Percentiles rank a stretch among this genome's conserved stretches.
Evolutionary conservation across 2,888 invertebrate species (phyloP).

Genomic region (Gymnocheta viridis): DNA sequence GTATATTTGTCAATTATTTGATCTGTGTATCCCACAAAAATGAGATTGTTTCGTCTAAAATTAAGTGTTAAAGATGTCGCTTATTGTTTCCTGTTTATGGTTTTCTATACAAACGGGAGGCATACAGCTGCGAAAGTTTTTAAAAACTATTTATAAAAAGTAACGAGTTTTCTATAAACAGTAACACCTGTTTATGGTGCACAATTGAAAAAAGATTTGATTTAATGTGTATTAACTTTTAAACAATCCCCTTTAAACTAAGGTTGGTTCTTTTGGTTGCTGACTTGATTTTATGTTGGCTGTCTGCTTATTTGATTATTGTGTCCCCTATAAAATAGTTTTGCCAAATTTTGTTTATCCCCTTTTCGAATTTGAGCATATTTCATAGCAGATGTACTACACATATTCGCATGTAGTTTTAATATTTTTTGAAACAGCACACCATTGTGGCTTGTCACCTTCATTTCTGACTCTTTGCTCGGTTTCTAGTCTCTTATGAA

Average conservation of each 20-base stretch:
- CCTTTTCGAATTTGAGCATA: constrained; percentile 1
- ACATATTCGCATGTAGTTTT: constrained; percentile 24
- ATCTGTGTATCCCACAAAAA: not conserved
- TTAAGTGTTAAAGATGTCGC: constrained; percentile 61
- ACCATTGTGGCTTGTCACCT: constrained; percentile 67
- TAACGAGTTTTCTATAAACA: not conserved
- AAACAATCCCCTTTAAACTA: not conserved
- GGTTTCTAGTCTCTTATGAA: constrained; percentile 10
- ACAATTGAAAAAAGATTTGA: not conserved
- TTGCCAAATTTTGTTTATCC: not conserved
- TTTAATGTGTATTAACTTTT: not conserved
- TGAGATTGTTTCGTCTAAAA: constrained; percentile 22
- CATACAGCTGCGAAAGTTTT: not conserved
- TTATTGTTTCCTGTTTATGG: constrained; percentile 54
- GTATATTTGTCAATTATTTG: too few relatives aligned
- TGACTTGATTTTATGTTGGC: constrained; percentile 3
- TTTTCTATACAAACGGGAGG: not conserved
- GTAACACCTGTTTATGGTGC: not conserved
- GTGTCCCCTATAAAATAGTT: constrained; percentile 43
- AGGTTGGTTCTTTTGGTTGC: constrained; percentile 3
- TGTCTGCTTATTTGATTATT: constrained; percentile 33
- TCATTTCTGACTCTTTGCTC: constrained; percentile 24
- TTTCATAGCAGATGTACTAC: constrained; percentile 11
- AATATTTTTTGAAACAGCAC: constrained; percentile 79
- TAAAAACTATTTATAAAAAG: not conserved